Percentiles rank a stretch among this genome's conserved stretches.
phyloP scores from a whole-genome alignment of 2,888 invertebrate genomes.

The Ashinkailepas kermadecensis region DNA sequence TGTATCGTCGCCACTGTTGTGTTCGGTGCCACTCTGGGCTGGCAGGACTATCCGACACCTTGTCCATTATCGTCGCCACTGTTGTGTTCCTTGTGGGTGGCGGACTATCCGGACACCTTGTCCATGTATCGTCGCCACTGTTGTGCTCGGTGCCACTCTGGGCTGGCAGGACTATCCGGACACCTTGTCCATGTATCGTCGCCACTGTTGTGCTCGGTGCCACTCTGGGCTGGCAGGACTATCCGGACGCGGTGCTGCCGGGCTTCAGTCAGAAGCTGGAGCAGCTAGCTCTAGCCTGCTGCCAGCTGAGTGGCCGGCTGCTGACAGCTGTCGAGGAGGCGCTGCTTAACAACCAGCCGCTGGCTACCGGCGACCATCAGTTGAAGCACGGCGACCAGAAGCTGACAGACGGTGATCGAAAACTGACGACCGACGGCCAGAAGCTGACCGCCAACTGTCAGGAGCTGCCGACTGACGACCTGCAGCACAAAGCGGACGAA shows the following conservation, averaged over 20 bases:
- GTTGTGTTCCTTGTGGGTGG: too few relatives aligned
- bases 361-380: not conserved
- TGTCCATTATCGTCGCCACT: too few relatives aligned
- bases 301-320: slow-evolving; percentile 12
- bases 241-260: slow-evolving; percentile 25
- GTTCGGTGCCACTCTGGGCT: too few relatives aligned
- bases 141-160: too few relatives aligned
- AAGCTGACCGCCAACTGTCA: not conserved
- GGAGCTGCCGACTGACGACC: not conserved
- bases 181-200: too few relatives aligned
- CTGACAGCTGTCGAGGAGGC: slow-evolving; percentile 21
- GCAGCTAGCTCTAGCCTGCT: not conserved
- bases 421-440: not conserved
- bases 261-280: slow-evolving; percentile 7
- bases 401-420: not conserved
- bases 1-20: too few relatives aligned
- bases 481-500: not conserved
- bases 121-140: too few relatives aligned
- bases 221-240: not conserved
- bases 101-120: too few relatives aligned
- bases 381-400: not conserved
- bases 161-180: too few relatives aligned
- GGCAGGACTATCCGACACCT: too few relatives aligned
- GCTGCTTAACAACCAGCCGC: not conserved
- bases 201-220: not conserved